Conservation (phyloP, 2,797 vertebrate genomes). For the Masticophis lateralis region DNA sequence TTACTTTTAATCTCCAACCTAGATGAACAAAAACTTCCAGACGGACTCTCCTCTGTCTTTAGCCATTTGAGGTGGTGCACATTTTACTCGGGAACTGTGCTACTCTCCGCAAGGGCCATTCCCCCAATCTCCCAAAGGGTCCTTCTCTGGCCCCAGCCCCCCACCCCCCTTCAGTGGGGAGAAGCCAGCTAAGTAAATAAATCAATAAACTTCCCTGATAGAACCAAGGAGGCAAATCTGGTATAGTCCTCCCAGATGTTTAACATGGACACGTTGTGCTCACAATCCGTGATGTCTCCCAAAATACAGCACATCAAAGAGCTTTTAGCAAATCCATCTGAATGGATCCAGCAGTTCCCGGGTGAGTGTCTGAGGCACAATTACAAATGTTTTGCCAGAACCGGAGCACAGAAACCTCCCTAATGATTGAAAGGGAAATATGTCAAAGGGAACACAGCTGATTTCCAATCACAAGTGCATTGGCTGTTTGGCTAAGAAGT, state of each 20-base stretch:
- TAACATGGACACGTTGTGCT: too few species aligned
- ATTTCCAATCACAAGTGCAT: neutral
- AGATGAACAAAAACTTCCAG: neutral
- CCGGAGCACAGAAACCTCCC: neutral
- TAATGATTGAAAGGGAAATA: neutral
- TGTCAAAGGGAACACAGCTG: neutral
- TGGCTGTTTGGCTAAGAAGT: accelerated
- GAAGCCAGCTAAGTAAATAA: neutral
- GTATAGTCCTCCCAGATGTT: neutral
- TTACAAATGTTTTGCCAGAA: neutral
- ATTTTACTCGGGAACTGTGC: neutral
- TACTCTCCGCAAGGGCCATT: neutral
- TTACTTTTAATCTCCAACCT: neutral
- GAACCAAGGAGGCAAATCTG: neutral
- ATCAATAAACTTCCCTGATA: neutral
- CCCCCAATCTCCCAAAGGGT: neutral
- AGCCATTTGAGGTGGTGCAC: neutral
- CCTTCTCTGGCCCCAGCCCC: neutral
- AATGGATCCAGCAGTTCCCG: neutral
- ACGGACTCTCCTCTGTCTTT: neutral
- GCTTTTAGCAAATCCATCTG: neutral
- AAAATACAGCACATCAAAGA: neutral
- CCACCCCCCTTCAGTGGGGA: neutral
- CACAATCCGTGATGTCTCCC: neutral
- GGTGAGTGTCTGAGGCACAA: too few species aligned